Evolutionary conservation across 2,888 invertebrate genomes (phyloP), one percentile per base, ranked within the genome.

Genomic region (Acanthococcus lagerstroemiae): DNA sequence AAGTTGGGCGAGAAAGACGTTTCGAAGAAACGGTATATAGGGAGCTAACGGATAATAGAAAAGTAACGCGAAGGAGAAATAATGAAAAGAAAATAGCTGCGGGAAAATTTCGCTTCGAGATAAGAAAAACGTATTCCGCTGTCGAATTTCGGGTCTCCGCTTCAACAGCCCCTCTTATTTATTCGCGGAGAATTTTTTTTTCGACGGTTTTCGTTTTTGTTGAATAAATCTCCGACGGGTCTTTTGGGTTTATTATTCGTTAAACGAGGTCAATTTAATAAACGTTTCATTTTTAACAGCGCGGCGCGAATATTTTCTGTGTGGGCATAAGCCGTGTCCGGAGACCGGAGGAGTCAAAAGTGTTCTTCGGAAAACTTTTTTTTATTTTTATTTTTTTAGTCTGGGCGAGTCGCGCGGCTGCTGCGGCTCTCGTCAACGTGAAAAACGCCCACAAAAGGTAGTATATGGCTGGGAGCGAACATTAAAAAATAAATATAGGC

Each of bases 31-130:
- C n/a, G n/a, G n/a, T n/a, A n/a, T n/a, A n/a, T n/a, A n/a, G n/a
- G n/a, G n/a, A n/a, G n/a, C n/a, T n/a, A 58, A 45, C 17, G 58
- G 26, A 58, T 58, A 58, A 58, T 58, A 25, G 58, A 58, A 58
- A 58, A 58, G n/a, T 58, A 58, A 58, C 58, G 46, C 45, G 58
- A 58, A 45, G 25, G 58, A 58, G 58, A 58, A 58, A 58, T 58
- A 58, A 58, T 58, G 58, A 58, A 58, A 58, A 58, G 58, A 58
- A 58, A 58, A 58, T 58, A 58, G 58, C 58, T 58, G 58, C 58
- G 45, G 58, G 58, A 48, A 58, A 58, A 58, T 58, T 58, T 58
- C 24, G 46, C 58, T 58, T 58, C 15, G 19, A 58, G 58, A 58
- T 58, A 58, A 58, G 58, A 58, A 58, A 48, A 58, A 58, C 46